Evolutionary conservation across 1,140 invertebrate species (phyloP), one percentile per base, ranked within the genome.

Genomic region (Saccostrea cuccullata): DNA sequence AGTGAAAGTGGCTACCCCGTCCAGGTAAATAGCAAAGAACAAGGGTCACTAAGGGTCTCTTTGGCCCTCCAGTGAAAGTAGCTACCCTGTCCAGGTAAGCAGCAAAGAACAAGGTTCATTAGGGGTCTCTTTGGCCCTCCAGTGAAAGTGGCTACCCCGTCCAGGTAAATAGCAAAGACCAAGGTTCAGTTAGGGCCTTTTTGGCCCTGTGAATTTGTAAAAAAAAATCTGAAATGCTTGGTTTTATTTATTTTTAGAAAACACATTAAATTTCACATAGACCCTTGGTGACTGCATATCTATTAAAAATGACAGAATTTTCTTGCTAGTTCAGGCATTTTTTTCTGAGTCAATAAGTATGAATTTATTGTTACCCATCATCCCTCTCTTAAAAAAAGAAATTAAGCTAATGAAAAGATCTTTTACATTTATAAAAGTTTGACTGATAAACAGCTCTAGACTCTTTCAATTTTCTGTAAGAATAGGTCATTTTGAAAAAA

Each of bases 1-100:
- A 90, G 88, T 85, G 88, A 89, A 58, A 88, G 89, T 47, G 87
- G 85, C 6, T 90, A 82, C 67, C 87, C 90, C 36, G 36, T 87
- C 11, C 55, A 84, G 85, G 88, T 89, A 67, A 85, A 55, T 8
- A 77, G 26, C 11, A 20, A 6, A 47, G 30, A 36, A 36, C 30
- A 36, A 36, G 30, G 30, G 30, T 36, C 30, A 36, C 30, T 36
- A 36, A 36, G 30, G 88, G 77, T 92, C 92, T n/a, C 87, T 88
- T 20, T 70, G 88, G 0, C 86, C 88, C 47, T 58, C 58, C 0
- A 90, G 87, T 85, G 88, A 89, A 58, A 86, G 89, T 23, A 85
- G 85, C 6, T 90, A 82, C 64, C 87, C 90, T 55, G 30, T 86
- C 9, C 55, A 84, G 85, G 88, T 89, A 67, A 84, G 64, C 6